phyloP scores from a whole-genome alignment of 2,113 vertebrate species.

The Gavialis gangeticus region DNA sequence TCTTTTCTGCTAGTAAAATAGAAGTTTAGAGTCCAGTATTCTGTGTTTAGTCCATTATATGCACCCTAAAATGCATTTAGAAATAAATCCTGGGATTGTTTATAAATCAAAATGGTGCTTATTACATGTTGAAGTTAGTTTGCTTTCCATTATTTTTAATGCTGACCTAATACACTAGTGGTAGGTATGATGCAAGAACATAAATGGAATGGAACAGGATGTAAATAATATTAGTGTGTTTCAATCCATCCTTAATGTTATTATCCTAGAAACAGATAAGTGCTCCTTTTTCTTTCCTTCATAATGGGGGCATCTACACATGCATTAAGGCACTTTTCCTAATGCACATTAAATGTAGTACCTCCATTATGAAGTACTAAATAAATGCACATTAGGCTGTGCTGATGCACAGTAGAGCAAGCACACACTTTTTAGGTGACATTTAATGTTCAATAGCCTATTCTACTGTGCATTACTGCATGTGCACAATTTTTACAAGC shows the following conservation, averaged over 20 bases:
- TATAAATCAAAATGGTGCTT: neutral
- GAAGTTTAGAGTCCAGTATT: neutral
- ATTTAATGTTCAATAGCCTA: too few species aligned
- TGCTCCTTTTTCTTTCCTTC: neutral
- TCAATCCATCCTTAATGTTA: neutral
- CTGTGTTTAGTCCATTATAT: neutral
- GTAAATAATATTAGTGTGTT: neutral
- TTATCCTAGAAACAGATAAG: conserved; percentile 15
- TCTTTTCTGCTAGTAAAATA: neutral
- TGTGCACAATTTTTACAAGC: too few species aligned
- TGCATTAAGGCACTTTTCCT: too few species aligned
- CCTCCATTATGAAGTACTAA: too few species aligned
- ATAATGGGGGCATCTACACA: too few species aligned
- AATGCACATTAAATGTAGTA: too few species aligned
- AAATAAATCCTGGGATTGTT: neutral
- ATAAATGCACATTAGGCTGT: too few species aligned
- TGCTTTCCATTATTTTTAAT: neutral
- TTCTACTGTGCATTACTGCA: too few species aligned
- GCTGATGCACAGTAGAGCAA: too few species aligned
- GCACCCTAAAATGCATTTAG: neutral
- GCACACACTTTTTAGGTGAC: too few species aligned
- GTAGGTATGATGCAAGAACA: neutral
- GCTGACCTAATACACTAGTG: neutral
- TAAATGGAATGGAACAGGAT: neutral
- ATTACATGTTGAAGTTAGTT: neutral